A percentile compares a stretch with the other conserved stretches of the same genome.
phyloP scores from a whole-genome alignment of 2,888 invertebrate genomes.

The Apomyelois bistriatella region DNA sequence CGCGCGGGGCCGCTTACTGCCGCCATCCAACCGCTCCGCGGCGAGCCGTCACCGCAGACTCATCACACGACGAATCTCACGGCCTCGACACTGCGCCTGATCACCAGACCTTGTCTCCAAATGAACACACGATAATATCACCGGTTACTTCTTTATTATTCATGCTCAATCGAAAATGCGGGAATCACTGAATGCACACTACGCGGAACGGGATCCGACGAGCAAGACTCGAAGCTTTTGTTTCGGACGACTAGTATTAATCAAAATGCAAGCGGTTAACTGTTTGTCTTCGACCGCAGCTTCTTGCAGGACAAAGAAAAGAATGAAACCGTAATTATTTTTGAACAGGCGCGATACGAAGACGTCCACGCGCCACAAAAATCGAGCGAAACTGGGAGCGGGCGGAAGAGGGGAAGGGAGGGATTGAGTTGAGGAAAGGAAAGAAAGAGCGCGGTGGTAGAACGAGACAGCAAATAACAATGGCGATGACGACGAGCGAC shows the following conservation, averaged over 20 bases:
- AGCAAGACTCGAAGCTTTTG: conserved; percentile 44
- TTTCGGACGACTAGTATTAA: conserved; percentile 26
- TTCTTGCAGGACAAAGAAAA: conserved; percentile 75
- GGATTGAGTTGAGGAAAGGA: conserved; percentile 26
- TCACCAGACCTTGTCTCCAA: conserved; percentile 65
- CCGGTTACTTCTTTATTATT: conserved; percentile 76
- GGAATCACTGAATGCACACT: conserved; percentile 62
- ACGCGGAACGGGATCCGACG: conserved; percentile 53
- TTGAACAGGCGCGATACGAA: conserved; percentile 26
- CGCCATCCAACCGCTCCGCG: conserved; percentile 78
- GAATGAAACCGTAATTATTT: conserved; percentile 63
- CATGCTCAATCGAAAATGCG: conserved; percentile 74
- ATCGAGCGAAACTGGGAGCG: conserved; percentile 73
- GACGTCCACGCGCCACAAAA: conserved; percentile 57
- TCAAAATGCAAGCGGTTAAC: conserved; percentile 22
- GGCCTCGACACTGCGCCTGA: conserved; percentile 50
- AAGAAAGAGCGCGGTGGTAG: conserved; percentile 34
- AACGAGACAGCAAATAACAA: conserved; percentile 61
- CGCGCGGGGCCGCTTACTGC: conserved; percentile 88
- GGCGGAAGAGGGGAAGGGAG: conserved; percentile 23
- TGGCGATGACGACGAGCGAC: conserved; percentile 53
- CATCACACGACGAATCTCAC: conserved; percentile 62
- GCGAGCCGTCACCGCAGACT: conserved; percentile 74
- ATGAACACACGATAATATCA: conserved; percentile 65
- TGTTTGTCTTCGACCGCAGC: conserved; percentile 36